Evolutionary conservation across 1,140 invertebrate species (phyloP).

Genomic region (Hydropsyche tenuis): DNA sequence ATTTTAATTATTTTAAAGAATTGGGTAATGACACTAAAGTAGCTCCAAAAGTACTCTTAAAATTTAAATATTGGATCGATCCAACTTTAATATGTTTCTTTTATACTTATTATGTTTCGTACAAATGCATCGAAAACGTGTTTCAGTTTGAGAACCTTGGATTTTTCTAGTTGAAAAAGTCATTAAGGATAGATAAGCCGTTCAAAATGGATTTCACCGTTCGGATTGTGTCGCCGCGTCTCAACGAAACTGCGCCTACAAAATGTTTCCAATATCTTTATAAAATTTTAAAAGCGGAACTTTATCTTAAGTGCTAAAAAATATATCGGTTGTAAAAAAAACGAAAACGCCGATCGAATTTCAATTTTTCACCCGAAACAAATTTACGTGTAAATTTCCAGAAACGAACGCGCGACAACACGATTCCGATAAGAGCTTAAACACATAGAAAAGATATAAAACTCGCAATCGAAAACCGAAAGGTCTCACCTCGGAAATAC

Average conservation of each 20-base stretch:
- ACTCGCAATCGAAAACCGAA: too few species aligned
- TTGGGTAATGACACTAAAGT: too few species aligned
- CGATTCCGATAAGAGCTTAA: too few species aligned
- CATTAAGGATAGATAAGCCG: slow-evolving; percentile 36
- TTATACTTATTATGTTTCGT: not conserved
- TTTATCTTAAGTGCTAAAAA: slow-evolving; percentile 36
- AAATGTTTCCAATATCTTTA: slow-evolving; percentile 25
- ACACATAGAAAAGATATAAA: too few species aligned
- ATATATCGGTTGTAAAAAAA: slow-evolving; percentile 7
- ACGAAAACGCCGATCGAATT: not conserved
- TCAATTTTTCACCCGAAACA: not conserved
- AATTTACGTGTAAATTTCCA: too few species aligned
- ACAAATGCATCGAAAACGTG: not conserved
- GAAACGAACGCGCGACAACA: too few species aligned
- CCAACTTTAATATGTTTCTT: slow-evolving; percentile 2
- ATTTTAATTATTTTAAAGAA: too few species aligned
- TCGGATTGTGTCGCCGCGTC: slow-evolving; percentile 6
- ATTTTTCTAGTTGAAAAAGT: slow-evolving; percentile 25
- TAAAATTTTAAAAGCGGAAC: slow-evolving; percentile 17
- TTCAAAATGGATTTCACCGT: slow-evolving; percentile 30
- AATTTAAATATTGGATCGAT: too few species aligned
- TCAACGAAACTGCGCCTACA: slow-evolving; percentile 2
- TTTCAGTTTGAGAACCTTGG: slow-evolving; percentile 11
- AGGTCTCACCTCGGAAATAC: too few species aligned
- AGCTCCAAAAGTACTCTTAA: too few species aligned